These are phyloP conservation scores for Acanthococcus lagerstroemiae DNA, from an alignment of 2,888 invertebrate genomes.

Conservation along the genomic window DNA sequence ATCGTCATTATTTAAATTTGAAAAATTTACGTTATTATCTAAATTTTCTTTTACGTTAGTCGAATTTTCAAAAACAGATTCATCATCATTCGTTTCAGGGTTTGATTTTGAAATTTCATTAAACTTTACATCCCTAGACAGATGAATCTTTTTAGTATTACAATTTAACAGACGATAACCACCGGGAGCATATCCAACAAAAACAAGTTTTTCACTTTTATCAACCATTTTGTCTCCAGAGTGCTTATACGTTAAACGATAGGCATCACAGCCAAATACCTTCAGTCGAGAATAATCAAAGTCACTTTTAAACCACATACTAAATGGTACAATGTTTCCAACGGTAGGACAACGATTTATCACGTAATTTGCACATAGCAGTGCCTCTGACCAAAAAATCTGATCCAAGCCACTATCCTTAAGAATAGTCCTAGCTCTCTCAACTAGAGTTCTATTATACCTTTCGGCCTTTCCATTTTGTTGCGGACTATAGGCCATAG, in stretches of 20 bases:
- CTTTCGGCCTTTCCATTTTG: conserved; percentile 8
- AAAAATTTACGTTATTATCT: too few relatives aligned
- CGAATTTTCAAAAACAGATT: background rate
- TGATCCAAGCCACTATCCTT: background rate
- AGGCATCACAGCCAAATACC: background rate
- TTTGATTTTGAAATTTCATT: background rate
- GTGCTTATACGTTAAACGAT: background rate
- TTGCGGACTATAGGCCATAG: background rate
- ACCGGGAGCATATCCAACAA: conserved; percentile 1
- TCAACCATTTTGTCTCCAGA: background rate
- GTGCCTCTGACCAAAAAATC: conserved; percentile 5
- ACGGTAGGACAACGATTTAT: conserved; percentile 11
- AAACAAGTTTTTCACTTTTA: background rate
- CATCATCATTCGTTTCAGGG: background rate
- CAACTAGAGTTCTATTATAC: background rate
- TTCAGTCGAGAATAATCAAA: background rate
- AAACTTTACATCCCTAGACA: background rate
- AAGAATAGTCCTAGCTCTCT: background rate
- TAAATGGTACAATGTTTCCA: background rate
- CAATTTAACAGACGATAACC: background rate
- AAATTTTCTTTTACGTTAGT: background rate
- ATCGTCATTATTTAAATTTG: background rate
- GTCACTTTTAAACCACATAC: background rate
- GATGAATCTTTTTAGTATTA: too few relatives aligned
- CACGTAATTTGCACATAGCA: background rate